These are phyloP conservation scores for Heliornis fulica DNA, from an alignment of 2,113 vertebrate species.

Conservation along the genomic window DNA sequence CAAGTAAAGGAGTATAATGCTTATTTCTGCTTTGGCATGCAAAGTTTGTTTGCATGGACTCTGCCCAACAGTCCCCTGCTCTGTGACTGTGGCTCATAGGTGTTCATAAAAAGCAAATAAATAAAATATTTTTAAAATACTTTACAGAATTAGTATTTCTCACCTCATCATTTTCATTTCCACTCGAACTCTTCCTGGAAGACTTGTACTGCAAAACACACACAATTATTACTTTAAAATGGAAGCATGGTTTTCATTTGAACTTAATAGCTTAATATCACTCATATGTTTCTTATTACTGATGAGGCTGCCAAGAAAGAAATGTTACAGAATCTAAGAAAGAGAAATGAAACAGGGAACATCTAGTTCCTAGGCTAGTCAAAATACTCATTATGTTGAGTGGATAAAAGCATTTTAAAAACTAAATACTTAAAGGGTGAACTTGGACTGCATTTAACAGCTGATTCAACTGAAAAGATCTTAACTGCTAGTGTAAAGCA, in stretches of 20 bases:
- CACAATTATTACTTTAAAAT: constrained; percentile 34
- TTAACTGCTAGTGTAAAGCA: not conserved
- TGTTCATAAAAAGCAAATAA: not conserved
- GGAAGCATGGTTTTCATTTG: not conserved
- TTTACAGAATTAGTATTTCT: constrained; percentile 10
- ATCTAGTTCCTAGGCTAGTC: not conserved
- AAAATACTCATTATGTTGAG: not conserved
- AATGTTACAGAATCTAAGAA: not conserved
- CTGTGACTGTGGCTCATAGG: not conserved
- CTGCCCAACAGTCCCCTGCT: not conserved
- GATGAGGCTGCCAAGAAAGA: not conserved
- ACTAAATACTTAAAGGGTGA: not conserved
- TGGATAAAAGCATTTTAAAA: not conserved
- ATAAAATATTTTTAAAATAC: not conserved
- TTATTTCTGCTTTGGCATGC: not conserved
- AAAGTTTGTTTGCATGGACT: not conserved
- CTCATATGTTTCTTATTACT: not conserved
- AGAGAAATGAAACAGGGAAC: not conserved
- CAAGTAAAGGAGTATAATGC: not conserved
- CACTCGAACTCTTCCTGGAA: constrained; percentile 85
- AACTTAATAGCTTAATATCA: not conserved
- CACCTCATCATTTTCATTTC: constrained; percentile 91
- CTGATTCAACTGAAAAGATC: not conserved
- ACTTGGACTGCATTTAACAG: not conserved
- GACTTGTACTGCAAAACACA: constrained; percentile 82